Percentiles rank a stretch among this genome's conserved stretches.
phyloP scores from a whole-genome alignment of 2,113 vertebrate genomes.

The Cariama cristata region DNA sequence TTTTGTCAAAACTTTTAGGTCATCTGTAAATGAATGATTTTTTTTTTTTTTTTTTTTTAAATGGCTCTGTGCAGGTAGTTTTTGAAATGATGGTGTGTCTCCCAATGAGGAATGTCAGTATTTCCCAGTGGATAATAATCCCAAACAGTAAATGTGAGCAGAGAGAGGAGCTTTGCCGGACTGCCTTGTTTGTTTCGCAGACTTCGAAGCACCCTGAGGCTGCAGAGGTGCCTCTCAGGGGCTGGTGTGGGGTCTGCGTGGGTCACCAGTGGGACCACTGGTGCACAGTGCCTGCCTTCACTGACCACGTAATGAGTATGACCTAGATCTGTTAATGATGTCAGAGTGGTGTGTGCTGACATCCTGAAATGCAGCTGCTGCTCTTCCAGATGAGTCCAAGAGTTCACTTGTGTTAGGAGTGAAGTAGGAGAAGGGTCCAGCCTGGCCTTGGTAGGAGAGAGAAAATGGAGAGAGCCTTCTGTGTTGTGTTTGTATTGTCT shows the following conservation, averaged over 20 bases:
- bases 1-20: not conserved
- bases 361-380: not conserved
- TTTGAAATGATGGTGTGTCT: not conserved
- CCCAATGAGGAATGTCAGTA: not conserved
- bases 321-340: not conserved
- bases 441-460: not conserved
- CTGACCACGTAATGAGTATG: accelerated
- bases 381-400: not conserved
- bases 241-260: not conserved
- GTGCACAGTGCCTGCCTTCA: not conserved
- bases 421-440: not conserved
- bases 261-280: not conserved
- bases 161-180: not conserved
- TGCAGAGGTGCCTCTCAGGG: not conserved
- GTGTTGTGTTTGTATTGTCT: not conserved
- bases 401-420: not conserved
- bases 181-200: not conserved
- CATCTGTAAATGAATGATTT: not conserved
- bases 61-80: accelerated
- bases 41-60: not conserved
- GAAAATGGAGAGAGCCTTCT: not conserved
- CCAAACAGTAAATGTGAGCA: not conserved
- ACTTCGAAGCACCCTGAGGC: not conserved
- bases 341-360: not conserved
- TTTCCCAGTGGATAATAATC: not conserved